Conservation (phyloP, 2,797 vertebrate species). For the Sparus aurata region DNA sequence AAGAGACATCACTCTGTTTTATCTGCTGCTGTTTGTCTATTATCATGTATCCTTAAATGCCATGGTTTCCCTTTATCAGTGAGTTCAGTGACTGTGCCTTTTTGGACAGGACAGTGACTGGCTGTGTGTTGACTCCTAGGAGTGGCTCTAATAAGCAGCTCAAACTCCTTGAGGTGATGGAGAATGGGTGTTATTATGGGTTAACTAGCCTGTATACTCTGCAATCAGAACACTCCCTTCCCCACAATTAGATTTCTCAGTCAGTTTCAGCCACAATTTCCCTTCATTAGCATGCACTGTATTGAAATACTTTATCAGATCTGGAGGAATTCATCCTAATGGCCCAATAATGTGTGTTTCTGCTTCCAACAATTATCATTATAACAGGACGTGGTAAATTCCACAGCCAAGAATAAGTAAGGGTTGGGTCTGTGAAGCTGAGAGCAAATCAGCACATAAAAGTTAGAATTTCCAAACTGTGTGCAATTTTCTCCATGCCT, state of each 20-base stretch:
- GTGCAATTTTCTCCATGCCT: neutral
- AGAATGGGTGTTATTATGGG: slow-evolving; percentile 9
- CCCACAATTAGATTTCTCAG: neutral
- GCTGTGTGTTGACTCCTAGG: neutral
- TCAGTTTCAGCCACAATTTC: neutral
- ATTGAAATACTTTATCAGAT: neutral
- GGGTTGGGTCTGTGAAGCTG: neutral
- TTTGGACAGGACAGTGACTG: neutral
- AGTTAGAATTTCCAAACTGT: neutral
- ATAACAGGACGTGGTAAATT: slow-evolving; percentile 27
- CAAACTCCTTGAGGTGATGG: neutral
- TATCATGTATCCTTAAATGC: neutral
- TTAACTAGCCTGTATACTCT: neutral
- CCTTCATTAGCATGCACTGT: neutral
- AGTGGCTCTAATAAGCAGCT: slow-evolving; percentile 23
- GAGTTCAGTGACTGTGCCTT: neutral
- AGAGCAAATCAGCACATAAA: neutral
- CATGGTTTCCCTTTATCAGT: neutral
- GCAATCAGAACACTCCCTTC: neutral
- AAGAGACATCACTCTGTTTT: neutral
- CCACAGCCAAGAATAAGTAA: slow-evolving; percentile 48
- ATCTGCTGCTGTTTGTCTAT: neutral
- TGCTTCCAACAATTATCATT: neutral
- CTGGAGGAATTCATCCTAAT: neutral
- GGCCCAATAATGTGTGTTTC: slow-evolving; percentile 1